A percentile compares a stretch with the other conserved stretches of the same genome.
Conservation (phyloP, 2,113 vertebrate species). For the Chionis minor region DNA sequence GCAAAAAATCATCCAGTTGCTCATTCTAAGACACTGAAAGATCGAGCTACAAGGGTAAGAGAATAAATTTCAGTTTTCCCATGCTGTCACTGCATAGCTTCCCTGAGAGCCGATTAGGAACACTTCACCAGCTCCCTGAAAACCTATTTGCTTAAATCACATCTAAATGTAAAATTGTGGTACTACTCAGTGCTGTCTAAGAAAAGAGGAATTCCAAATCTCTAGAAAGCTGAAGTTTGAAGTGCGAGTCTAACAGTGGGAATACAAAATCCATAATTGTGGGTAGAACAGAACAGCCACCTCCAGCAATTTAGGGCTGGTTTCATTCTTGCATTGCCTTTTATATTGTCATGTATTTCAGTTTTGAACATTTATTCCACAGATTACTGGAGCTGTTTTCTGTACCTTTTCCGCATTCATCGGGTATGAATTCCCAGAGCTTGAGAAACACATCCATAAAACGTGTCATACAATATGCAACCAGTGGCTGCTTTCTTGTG, state of each 20-base stretch:
- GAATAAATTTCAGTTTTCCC: slow-evolving; percentile 15
- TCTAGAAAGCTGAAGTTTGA: background rate
- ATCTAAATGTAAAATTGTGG: background rate
- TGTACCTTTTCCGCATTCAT: background rate
- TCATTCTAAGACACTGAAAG: background rate
- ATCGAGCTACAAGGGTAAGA: background rate
- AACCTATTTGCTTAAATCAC: slow-evolving; percentile 4
- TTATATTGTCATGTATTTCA: background rate
- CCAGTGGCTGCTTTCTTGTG: background rate
- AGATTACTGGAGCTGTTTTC: background rate
- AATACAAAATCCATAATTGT: background rate
- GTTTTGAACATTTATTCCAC: background rate
- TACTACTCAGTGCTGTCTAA: background rate
- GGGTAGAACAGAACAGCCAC: background rate
- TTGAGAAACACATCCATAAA: background rate
- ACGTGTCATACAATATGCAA: background rate
- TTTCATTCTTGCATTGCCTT: background rate
- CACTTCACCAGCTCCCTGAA: background rate
- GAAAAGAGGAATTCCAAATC: background rate
- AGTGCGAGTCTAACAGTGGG: background rate
- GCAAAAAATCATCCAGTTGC: background rate
- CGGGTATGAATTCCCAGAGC: background rate
- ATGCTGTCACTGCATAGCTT: background rate
- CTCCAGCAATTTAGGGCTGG: background rate
- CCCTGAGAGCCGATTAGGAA: background rate